These are phyloP conservation scores for Pterostichus madidus DNA, from an alignment of 2,888 invertebrate genomes.

Conservation along the genomic window DNA sequence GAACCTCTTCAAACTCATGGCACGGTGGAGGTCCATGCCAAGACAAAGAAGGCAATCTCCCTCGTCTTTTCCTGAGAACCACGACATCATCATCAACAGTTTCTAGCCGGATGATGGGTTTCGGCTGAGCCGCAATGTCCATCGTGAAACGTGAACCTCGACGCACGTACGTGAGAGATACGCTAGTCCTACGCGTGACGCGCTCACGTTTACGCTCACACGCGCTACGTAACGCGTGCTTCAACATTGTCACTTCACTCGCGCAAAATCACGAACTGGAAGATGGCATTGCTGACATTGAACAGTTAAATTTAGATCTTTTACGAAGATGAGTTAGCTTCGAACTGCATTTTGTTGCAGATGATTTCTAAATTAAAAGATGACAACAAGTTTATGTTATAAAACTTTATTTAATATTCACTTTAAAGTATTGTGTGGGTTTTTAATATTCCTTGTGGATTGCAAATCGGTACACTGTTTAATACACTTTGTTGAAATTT, in stretches of 20 bases:
- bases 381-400: too few relatives aligned
- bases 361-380: too few relatives aligned
- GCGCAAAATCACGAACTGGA: not conserved
- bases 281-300: slow-evolving; percentile 66
- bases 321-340: too few relatives aligned
- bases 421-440: too few relatives aligned
- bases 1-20: slow-evolving; percentile 54
- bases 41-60: slow-evolving; percentile 73
- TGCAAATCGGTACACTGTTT: too few relatives aligned
- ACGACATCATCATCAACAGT: slow-evolving; percentile 68
- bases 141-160: slow-evolving; percentile 69
- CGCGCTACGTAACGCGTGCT: slow-evolving; percentile 74
- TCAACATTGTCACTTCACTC: slow-evolving; percentile 72
- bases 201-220: slow-evolving; percentile 71
- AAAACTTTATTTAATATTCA: too few relatives aligned
- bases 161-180: slow-evolving; percentile 68
- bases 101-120: slow-evolving; percentile 51
- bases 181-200: slow-evolving; percentile 69
- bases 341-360: too few relatives aligned
- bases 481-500: too few relatives aligned
- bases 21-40: slow-evolving; percentile 73
- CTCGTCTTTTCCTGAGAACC: slow-evolving; percentile 69
- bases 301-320: not conserved
- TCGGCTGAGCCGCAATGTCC: slow-evolving; percentile 70
- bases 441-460: too few relatives aligned